Evolutionary conservation across 2,113 vertebrate genomes (phyloP).

Genomic region (Coregonus clupeaformis): DNA sequence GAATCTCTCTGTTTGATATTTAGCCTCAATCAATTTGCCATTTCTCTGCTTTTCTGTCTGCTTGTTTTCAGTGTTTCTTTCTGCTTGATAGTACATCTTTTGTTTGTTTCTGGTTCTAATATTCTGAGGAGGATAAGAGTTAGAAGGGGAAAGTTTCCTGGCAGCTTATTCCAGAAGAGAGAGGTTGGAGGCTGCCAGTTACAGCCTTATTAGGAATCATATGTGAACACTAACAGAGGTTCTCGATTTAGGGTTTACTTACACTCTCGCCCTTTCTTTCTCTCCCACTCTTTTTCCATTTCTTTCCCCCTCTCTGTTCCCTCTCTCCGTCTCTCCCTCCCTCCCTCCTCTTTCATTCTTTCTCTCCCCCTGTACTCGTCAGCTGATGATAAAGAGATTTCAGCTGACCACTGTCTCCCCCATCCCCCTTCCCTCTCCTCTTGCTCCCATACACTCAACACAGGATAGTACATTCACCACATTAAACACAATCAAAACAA

Average conservation of each 20-base stretch:
- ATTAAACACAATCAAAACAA: neutral
- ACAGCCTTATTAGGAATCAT: conserved; percentile 81
- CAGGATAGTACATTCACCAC: neutral
- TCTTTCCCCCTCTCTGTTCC: conserved; percentile 12
- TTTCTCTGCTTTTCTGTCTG: neutral
- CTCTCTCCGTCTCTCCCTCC: conserved; percentile 16
- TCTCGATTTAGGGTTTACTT: conserved; percentile 61
- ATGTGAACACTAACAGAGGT: conserved; percentile 49
- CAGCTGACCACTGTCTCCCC: conserved; percentile 37
- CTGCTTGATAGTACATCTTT: conserved; percentile 42
- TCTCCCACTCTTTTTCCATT: conserved; percentile 16
- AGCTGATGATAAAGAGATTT: conserved; percentile 75
- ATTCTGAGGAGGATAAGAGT: conserved; percentile 46
- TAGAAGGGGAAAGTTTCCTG: conserved; percentile 72
- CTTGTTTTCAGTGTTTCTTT: conserved; percentile 20
- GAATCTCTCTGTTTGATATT: neutral
- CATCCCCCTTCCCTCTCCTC: conserved; percentile 22
- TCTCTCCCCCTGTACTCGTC: conserved; percentile 41
- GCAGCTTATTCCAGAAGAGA: conserved; percentile 60
- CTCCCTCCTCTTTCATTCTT: conserved; percentile 1
- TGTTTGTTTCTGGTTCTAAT: conserved; percentile 68
- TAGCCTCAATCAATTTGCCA: neutral
- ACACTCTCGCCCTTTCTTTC: conserved; percentile 35
- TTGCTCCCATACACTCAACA: conserved; percentile 15
- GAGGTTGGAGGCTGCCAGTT: conserved; percentile 60